Evolutionary conservation across 2,888 invertebrate genomes (phyloP), one percentile per base, ranked within the genome.

Genomic region (Epicampocera succincta): DNA sequence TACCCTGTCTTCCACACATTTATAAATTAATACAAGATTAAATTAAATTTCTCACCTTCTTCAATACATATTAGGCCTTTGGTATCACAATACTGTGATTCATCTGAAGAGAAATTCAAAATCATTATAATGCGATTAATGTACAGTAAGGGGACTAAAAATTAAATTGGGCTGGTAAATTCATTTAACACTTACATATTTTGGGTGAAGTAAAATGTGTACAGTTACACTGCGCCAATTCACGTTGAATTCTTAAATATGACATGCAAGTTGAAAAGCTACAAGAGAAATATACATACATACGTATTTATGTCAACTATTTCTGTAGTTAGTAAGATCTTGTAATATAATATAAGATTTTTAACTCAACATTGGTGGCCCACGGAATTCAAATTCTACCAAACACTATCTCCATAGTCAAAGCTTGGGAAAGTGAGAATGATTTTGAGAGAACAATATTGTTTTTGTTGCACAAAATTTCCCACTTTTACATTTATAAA

Each of bases 181-280:
- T 50, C 11, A 65, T 33, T 46, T 50, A 33, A n/a, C n/a, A 84
- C 85, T 78, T 85, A 89, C 89, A 86, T 63, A 72, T 72, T 69
- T 82, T 42, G 2, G 85, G 80, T 5, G 87, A 83, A 50, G 85
- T 85, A 60, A 85, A 86, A 33, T 88, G 71, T 1, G 89, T 88
- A 65, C 89, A 89, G 75, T 89, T 89, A 68, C 89, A 89, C 4
- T 77, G 13, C 38, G 85, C 52, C 61, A 87, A 81, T 76, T 89
- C 89, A 48, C 87, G 83, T 74, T 85, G 17, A 66, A 86, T 85
- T 56, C 88, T 85, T 21, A 87, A 78, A 74, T 86, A 83, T 3
- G 86, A 85, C 86, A 89, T 87, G 65, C 89, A 89, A 9, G 84
- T 85, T 4, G 88, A 87, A 82, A 88, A 89, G 56, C 89, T 88